These are phyloP conservation scores for Caenorhabditis inopinata DNA, from an alignment of 1,140 invertebrate species.

Conservation along the genomic window DNA sequence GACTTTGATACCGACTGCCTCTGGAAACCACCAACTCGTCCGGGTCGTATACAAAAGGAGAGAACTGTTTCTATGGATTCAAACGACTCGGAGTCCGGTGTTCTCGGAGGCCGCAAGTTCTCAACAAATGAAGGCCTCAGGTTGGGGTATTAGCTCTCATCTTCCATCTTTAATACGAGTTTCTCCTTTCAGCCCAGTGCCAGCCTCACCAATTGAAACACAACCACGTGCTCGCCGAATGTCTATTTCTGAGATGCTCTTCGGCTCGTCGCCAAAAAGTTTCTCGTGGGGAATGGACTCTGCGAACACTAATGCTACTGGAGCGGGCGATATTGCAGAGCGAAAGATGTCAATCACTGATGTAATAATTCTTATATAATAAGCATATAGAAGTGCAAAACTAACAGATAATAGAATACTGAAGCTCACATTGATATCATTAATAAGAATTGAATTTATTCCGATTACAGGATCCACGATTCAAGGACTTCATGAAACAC, in stretches of 20 bases:
- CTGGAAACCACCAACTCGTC: constrained; percentile 39
- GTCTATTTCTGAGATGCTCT: constrained; percentile 41
- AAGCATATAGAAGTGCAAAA: neutral
- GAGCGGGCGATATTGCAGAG: neutral
- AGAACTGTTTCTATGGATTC: constrained; percentile 35
- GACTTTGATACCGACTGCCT: constrained; percentile 42
- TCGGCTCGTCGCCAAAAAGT: constrained; percentile 26
- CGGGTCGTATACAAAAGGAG: neutral
- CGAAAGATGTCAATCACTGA: constrained; percentile 40
- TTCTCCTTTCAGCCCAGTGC: neutral
- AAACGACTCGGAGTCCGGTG: constrained; percentile 32
- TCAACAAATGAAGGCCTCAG: neutral
- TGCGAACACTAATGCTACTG: neutral
- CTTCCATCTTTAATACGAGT: neutral
- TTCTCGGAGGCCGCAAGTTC: constrained; percentile 20
- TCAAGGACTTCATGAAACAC: constrained; percentile 46
- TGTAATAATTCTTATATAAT: neutral
- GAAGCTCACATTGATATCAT: neutral
- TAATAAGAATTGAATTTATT: neutral
- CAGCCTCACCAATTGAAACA: constrained; percentile 18
- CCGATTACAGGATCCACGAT: constrained; percentile 25
- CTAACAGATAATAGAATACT: neutral
- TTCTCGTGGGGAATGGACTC: constrained; percentile 40
- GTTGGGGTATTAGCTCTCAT: neutral
- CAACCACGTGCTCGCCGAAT: constrained; percentile 37